A percentile compares a stretch with the other conserved stretches of the same genome.
phyloP scores from a whole-genome alignment of 2,797 vertebrate genomes.

The Melanotaenia trifasciata region DNA sequence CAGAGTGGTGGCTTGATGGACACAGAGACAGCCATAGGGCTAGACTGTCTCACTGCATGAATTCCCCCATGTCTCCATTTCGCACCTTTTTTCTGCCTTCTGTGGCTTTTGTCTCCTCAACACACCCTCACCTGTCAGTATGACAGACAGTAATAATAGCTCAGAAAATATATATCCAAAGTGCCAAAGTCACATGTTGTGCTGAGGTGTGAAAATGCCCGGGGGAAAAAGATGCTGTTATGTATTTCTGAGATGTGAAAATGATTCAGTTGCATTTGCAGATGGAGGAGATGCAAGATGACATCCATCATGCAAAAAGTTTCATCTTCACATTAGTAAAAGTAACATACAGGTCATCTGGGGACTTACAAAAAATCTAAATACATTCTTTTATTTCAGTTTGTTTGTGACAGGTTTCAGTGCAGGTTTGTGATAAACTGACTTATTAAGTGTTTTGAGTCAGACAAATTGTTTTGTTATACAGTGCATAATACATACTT shows the following conservation, averaged over 20 bases:
- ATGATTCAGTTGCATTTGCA: constrained; percentile 49
- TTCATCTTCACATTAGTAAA: constrained; percentile 13
- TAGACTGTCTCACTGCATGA: constrained; percentile 47
- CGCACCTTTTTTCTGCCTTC: constrained; percentile 53
- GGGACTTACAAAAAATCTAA: not conserved
- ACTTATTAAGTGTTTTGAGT: constrained; percentile 31
- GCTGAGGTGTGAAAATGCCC: constrained; percentile 65
- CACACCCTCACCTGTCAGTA: constrained; percentile 71
- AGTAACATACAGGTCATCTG: constrained; percentile 7
- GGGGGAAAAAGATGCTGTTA: constrained; percentile 38
- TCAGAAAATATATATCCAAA: constrained; percentile 69
- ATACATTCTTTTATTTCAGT: not conserved
- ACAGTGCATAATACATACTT: constrained; percentile 39
- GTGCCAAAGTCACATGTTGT: constrained; percentile 66
- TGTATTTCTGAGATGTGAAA: constrained; percentile 59
- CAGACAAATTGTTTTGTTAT: constrained; percentile 45
- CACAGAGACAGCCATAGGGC: constrained; percentile 47
- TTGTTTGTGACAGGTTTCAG: constrained; percentile 5
- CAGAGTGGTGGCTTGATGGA: constrained; percentile 47
- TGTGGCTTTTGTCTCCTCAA: constrained; percentile 49
- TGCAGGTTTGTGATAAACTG: constrained; percentile 11
- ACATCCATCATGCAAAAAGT: constrained; percentile 18
- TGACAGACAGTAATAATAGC: constrained; percentile 71
- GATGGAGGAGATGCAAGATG: constrained; percentile 44
- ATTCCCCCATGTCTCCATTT: constrained; percentile 62